Base-by-base conservation (phyloP, 2,113 vertebrate genomes). In the Carassius carassius region DNA sequence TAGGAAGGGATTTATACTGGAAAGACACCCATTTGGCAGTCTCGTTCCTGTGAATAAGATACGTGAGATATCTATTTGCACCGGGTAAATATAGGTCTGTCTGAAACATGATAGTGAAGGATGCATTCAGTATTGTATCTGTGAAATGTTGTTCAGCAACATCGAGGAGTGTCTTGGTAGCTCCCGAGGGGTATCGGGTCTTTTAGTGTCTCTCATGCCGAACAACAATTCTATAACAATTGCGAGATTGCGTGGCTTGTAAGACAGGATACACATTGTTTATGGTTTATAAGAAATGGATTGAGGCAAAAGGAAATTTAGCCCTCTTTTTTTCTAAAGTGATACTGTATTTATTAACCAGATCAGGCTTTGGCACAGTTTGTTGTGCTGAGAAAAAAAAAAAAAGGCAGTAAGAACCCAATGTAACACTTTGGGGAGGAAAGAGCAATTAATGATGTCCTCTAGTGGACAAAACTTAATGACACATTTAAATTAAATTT, bases 391-490 rank as follows among this genome's bases (percentile, higher is more conserved):
- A 60, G 56, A 76, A 51, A 49, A 29, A 29, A 49, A 29, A 29
- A 29, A 29, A 60, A 32, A 54, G 32, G 32, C 72, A 60, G 74
- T 12, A 78, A 35, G 19, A 62, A 85, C 32, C 12, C 16, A 21
- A 4, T 62, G 62, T 19, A 14, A 29, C n/a, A 54, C 23, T 9
- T 12, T 35, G 5, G 41, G 70, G 47, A 14, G 2, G 73, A 73
- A 41, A 3, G 6, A 76, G 76, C 19, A 49, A 79, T 21, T 62
- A 89, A 70, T 92, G 54, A 82, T 76, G 90, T 58, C 92, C 90
- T 79, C 94, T 92, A 19, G 85, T 92, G 94, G 90, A 63, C 37
- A 84, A 19, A 79, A 17, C 0, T 32, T 14, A 8, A 13, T 17
- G 13, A 29, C 14, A 9, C 32, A 21, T 67, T 67, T 67, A 35